Evolutionary conservation across 2,113 vertebrate genomes (phyloP), one percentile per base, ranked within the genome.

Genomic region (Polypterus senegalus): DNA sequence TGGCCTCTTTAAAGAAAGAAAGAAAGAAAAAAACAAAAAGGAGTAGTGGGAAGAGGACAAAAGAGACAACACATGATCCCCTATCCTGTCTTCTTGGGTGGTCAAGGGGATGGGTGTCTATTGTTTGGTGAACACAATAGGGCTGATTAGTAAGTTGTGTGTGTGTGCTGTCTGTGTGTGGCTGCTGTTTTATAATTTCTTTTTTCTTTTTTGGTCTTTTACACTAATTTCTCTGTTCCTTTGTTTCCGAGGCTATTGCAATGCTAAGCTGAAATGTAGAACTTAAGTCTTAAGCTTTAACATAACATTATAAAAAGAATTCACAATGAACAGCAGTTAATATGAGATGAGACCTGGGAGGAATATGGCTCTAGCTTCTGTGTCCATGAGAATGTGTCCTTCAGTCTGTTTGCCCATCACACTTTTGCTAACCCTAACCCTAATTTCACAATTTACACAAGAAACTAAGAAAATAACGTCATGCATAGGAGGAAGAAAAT

Each of bases 41-140:
- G 59, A 63, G 53, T 47, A 56, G 72, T 71, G 69, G 75, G 66
- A 76, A 69, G 71, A 73, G 71, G 65, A 75, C 71, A 73, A 77
- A 74, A 69, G 66, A 62, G 57, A 61, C 47, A 72, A 69, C 72
- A 71, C 69, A 69, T 76, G 74, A 75, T 66, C 74, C 62, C 71
- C 44, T 73, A 65, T 63, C 67, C 75, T 65, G 52, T 62, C 64
- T 60, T 78, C 83, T 71, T 86, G 85, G 84, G 86, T 86, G 85
- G 86, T 74, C 60, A 6, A 8, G 64, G 75, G 78, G 77, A 82
- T 81, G 83, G 81, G 72, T 68, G 63, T 10, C 71, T 68, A 82
- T 81, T 85, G 82, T 82, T 78, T 72, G 69, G 71, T 68, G 69
- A 79, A 82, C 83, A 81, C 76, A 84, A 82, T 82, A 78, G 81